Evolutionary conservation across 1,140 invertebrate species (phyloP), one percentile per base, ranked within the genome.

Genomic region (Drepana arcuata): DNA sequence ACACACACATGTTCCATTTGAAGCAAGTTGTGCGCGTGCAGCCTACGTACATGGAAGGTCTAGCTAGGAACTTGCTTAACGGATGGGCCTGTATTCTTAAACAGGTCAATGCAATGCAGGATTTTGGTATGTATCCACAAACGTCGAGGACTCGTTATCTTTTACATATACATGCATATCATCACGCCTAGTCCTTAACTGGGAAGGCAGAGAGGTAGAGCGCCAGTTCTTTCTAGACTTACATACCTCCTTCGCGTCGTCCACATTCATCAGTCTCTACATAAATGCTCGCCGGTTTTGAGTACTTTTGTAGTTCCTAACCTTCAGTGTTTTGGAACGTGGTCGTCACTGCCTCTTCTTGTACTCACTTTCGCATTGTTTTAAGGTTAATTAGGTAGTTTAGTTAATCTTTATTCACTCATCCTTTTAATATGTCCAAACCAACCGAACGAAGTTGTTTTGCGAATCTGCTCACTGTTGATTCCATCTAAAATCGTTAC

Each of bases 1-100:
- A 88, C 13, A 87, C 89, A 9, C 90, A 91, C 1, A 83, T 89
- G 50, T 85, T 88, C 59, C 89, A 92, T 55, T 84, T 92, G 41
- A 88, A 90, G 56, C 86, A 88, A 50, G 85, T 87, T 1, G 50
- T 92, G 14, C 71, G 88, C 27, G 84, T 88, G 3, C 86, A 91
- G 36, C 81, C 85, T 0, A 59, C 74, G 16, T 86, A 86, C 42
- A 81, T 88, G 58, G 78, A 85, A 14, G 86, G 85, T 1, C 49
- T 84, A 60, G 79, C 85, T 34, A 63, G 86, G 51, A 61, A 72
- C 55, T 56, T 88, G 15, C 65, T 92, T 18, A 83, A 85, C 42
- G 85, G 83, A 9, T 86, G 91, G 68, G 84, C 86, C 7, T 92
- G 90, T 56, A 34, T 71, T 9, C 23, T 72, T 2, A 62, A 57